A percentile compares a stretch with the other conserved stretches of the same genome.
Evolutionary conservation across 2,797 vertebrate genomes (phyloP).

Genomic region (Chloroceryle amazona): DNA sequence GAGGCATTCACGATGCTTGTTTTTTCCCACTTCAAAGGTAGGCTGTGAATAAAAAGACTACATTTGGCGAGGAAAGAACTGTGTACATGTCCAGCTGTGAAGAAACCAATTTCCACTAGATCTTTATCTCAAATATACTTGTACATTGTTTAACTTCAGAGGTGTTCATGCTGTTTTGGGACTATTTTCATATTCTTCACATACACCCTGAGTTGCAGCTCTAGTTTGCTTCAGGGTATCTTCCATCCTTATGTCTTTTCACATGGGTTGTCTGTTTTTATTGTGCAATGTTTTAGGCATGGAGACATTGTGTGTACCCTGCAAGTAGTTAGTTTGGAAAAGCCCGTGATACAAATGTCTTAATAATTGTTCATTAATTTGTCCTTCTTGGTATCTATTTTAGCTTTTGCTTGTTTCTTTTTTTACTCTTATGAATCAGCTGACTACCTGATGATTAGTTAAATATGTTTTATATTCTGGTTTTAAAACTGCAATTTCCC

Average conservation of each 20-base stretch:
- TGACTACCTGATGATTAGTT: not conserved
- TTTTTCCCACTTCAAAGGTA: not conserved
- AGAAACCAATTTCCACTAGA: not conserved
- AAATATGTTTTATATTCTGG: not conserved
- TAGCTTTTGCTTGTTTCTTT: not conserved
- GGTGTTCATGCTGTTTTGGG: not conserved
- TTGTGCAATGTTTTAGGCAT: not conserved
- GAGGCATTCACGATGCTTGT: not conserved
- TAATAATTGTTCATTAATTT: not conserved
- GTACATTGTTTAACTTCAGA: not conserved
- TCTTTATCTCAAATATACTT: not conserved
- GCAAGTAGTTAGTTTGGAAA: not conserved
- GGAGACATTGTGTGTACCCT: not conserved
- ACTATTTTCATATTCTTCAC: not conserved
- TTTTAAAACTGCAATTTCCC: not conserved
- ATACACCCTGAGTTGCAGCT: not conserved
- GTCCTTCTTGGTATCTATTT: not conserved
- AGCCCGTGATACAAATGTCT: not conserved
- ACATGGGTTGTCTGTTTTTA: not conserved
- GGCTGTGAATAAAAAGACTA: not conserved
- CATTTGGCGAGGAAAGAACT: not conserved
- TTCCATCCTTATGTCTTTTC: not conserved
- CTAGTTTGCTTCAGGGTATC: not conserved
- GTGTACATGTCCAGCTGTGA: not conserved
- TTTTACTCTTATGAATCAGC: not conserved